A percentile compares a stretch with the other conserved stretches of the same genome.
These are phyloP conservation scores for Andrena haemorrhoa DNA, from an alignment of 2,888 invertebrate genomes.

Conservation along the genomic window DNA sequence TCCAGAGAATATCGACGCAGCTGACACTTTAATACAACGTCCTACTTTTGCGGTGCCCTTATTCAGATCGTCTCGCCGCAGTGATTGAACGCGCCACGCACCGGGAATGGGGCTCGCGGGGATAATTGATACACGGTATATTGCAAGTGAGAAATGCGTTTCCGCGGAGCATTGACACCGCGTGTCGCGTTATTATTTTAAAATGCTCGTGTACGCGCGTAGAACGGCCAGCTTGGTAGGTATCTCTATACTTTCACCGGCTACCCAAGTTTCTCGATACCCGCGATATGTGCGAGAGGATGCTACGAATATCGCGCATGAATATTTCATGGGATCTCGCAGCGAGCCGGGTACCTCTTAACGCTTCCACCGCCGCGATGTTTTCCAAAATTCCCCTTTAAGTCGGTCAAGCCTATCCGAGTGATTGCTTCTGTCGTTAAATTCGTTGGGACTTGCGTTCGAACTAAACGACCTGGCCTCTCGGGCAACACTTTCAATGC, in stretches of 20 bases:
- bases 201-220: conserved; percentile 27
- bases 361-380: too few species aligned
- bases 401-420: too few species aligned
- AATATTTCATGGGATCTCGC: conserved; percentile 50
- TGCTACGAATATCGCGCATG: conserved; percentile 53
- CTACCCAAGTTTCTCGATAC: conserved; percentile 62
- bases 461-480: too few species aligned
- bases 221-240: conserved; percentile 38
- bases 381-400: too few species aligned
- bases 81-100: not conserved
- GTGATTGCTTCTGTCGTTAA: too few species aligned
- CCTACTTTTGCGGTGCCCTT: too few species aligned
- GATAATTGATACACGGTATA: not conserved
- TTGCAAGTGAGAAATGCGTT: conserved; percentile 23
- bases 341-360: conserved; percentile 25
- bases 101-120: not conserved
- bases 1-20: too few species aligned
- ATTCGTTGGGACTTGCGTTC: too few species aligned
- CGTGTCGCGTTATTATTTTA: conserved; percentile 51
- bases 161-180: conserved; percentile 39
- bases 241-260: conserved; percentile 70
- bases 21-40: too few species aligned
- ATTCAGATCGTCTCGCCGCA: not conserved
- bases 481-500: too few species aligned
- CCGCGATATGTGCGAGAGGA: conserved; percentile 49